Conservation (phyloP, 2,113 vertebrate genomes). For the Cathartes aura region DNA sequence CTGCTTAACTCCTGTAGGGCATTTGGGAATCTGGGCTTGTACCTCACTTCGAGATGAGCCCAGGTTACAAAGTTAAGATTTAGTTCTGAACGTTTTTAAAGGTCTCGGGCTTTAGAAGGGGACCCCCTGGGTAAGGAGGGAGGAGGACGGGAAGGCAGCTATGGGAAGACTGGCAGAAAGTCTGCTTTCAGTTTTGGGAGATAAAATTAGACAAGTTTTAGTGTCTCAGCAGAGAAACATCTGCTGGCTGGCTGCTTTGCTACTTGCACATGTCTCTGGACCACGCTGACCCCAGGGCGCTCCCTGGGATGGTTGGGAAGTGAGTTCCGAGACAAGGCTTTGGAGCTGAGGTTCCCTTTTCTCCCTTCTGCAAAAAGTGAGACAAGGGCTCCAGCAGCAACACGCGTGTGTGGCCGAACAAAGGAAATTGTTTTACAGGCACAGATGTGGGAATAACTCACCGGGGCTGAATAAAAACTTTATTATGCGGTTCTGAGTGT, state of each 20-base stretch:
- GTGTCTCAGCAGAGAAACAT: background rate
- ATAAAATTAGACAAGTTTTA: background rate
- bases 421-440: background rate
- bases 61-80: too few relatives aligned
- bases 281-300: rapidly evolving
- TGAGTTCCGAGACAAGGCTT: background rate
- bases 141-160: background rate
- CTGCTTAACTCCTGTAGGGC: background rate
- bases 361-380: background rate
- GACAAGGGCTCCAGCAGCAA: background rate
- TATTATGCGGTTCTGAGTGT: background rate
- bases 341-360: background rate
- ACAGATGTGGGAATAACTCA: background rate
- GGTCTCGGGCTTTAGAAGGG: background rate
- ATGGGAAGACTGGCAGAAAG: background rate
- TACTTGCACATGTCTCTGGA: background rate
- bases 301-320: background rate
- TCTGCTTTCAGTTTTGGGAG: background rate
- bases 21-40: background rate
- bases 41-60: background rate
- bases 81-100: background rate
- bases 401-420: rapidly evolving
- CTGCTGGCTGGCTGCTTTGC: background rate
- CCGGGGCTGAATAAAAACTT: background rate
- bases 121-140: background rate